These are phyloP conservation scores for Mallateleia sp. DNA, from an alignment of 2,888 invertebrate genomes.

Conservation along the genomic window DNA sequence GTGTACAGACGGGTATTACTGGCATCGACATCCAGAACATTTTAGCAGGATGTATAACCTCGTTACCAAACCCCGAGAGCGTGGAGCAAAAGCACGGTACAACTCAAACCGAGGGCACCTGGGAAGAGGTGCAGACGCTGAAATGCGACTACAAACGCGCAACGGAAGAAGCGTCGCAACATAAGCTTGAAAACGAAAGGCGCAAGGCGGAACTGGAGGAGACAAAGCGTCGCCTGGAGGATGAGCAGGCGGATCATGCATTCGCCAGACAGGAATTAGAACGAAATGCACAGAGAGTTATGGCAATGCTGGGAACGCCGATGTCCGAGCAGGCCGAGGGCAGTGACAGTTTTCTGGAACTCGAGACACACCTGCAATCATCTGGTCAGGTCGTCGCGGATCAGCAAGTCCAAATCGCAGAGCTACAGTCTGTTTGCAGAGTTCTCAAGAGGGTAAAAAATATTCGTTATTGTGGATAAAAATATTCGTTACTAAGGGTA, in stretches of 20 bases:
- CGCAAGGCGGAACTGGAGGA: slow-evolving; percentile 91
- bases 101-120: slow-evolving; percentile 92
- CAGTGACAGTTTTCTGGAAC: slow-evolving; percentile 93
- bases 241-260: slow-evolving; percentile 93
- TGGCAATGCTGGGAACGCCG: slow-evolving; percentile 91
- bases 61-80: slow-evolving; percentile 86
- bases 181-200: slow-evolving; percentile 90
- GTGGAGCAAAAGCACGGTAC: slow-evolving; percentile 91
- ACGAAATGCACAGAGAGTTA: slow-evolving; percentile 93
- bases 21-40: slow-evolving; percentile 93
- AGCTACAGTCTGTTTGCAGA: slow-evolving; percentile 93
- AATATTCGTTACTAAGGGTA: too few relatives aligned
- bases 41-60: slow-evolving; percentile 91
- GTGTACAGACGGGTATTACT: slow-evolving; percentile 94
- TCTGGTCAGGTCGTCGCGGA: slow-evolving; percentile 94
- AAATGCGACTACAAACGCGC: slow-evolving; percentile 91
- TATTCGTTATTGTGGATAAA: slow-evolving; percentile 12
- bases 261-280: slow-evolving; percentile 94
- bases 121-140: slow-evolving; percentile 92
- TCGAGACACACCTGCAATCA: slow-evolving; percentile 94
- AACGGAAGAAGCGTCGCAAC: slow-evolving; percentile 89
- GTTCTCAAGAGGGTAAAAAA: slow-evolving; percentile 92
- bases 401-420: slow-evolving; percentile 94
- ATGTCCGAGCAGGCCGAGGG: slow-evolving; percentile 90
- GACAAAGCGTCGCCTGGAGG: slow-evolving; percentile 92